Percentiles rank a stretch among this genome's conserved stretches.
Evolutionary conservation across 2,113 vertebrate species (phyloP).

Genomic region (Sebastes schlegelii): DNA sequence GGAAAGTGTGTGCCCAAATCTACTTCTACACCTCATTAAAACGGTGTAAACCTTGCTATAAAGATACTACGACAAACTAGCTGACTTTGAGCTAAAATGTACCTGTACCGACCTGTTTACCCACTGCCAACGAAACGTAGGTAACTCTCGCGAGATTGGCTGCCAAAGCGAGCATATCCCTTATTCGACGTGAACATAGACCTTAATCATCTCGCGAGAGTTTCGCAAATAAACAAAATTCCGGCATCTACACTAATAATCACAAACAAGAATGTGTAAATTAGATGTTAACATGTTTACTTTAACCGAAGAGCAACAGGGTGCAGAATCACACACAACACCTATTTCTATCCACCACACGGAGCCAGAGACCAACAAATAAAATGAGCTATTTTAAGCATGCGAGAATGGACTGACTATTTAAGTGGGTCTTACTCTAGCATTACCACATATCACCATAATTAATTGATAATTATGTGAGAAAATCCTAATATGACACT

Average conservation of each 20-base stretch:
- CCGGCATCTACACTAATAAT: too few species aligned
- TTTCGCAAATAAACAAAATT: too few species aligned
- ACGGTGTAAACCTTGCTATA: too few species aligned
- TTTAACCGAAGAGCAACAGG: not conserved
- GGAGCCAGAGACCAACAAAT: constrained; percentile 33
- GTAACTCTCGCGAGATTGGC: too few species aligned
- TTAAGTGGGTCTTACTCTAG: not conserved
- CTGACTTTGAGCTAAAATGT: not conserved
- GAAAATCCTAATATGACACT: not conserved
- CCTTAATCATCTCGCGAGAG: too few species aligned
- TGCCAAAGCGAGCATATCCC: too few species aligned
- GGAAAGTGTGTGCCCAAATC: too few species aligned
- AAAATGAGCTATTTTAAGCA: not conserved
- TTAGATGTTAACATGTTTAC: not conserved
- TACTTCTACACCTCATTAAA: not conserved
- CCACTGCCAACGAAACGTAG: too few species aligned
- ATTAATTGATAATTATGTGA: not conserved
- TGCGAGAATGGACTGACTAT: not conserved
- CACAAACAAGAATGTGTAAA: not conserved
- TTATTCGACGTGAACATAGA: too few species aligned
- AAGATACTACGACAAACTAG: not conserved
- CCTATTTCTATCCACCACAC: not conserved
- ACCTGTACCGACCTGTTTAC: too few species aligned
- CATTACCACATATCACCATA: not conserved
- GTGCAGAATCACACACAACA: not conserved